phyloP scores from a whole-genome alignment of 2,888 invertebrate species.

The Lasioglossum vierecki region DNA sequence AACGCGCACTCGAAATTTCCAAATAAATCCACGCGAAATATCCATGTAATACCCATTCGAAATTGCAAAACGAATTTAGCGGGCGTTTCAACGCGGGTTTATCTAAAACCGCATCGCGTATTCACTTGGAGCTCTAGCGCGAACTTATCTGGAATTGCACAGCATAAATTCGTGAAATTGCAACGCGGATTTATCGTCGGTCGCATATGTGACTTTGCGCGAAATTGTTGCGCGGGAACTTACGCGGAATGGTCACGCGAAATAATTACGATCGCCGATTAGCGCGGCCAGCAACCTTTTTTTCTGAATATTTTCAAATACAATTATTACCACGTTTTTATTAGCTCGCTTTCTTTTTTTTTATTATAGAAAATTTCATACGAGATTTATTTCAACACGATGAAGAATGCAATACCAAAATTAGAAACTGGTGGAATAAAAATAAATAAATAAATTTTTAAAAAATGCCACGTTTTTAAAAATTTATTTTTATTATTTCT shows the following conservation, averaged over 20 bases:
- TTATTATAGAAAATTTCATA: too few species aligned
- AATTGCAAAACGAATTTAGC: slow-evolving; percentile 22
- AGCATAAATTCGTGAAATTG: slow-evolving; percentile 17
- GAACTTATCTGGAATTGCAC: slow-evolving; percentile 40
- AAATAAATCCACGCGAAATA: background rate
- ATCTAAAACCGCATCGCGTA: slow-evolving; percentile 30
- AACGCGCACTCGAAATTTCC: background rate
- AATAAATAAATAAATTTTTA: too few species aligned
- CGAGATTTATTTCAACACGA: too few species aligned
- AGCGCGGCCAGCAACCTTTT: background rate
- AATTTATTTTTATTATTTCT: background rate
- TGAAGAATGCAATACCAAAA: too few species aligned
- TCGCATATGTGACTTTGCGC: slow-evolving; percentile 3
- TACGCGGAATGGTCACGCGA: background rate
- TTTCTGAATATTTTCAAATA: background rate
- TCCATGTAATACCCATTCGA: background rate
- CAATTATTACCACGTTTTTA: too few species aligned
- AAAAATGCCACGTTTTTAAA: too few species aligned
- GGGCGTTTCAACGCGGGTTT: slow-evolving; percentile 37
- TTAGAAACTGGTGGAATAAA: too few species aligned
- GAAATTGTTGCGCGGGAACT: background rate
- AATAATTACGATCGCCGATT: background rate
- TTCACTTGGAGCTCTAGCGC: slow-evolving; percentile 12
- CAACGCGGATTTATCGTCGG: slow-evolving; percentile 10
- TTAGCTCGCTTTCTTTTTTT: too few species aligned